Evolutionary conservation across 2,888 invertebrate species (phyloP), one percentile per base, ranked within the genome.

Genomic region (Camptogramma bilineatum): DNA sequence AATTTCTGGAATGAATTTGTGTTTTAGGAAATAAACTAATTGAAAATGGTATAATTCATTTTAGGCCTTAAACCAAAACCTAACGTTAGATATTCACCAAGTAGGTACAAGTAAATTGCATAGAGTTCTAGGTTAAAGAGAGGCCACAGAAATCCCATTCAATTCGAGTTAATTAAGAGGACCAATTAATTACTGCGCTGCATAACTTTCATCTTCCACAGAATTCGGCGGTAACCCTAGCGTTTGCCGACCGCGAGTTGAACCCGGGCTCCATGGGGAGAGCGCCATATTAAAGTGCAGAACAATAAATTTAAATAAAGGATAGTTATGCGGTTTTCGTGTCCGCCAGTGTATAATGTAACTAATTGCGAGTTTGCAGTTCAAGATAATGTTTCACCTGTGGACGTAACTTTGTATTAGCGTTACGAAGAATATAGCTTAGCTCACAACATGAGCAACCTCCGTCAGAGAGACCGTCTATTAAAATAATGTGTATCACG

Each of bases 261-360:
- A 83, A 44, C 79, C 83, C 82, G 75, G n/a, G 79, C 79, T 76
- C 87, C 84, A 73, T 67, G 70, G 75, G 81, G 77, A 80, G 76
- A 77, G 78, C 73, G 78, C 79, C 79, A 79, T 79, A 87, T 86
- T 88, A 89, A 89, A 89, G 87, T 84, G 84, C 79, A 80, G 76
- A 74, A 87, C 85, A 82, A 88, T 91, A 92, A 91, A 91, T 91
- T 90, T 89, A 80, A 91, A 91, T 91, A 91, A 90, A 86, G 83
- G 82, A 87, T 90, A 88, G 90, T 90, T 90, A 87, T 88, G 88
- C 84, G 84, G 85, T 87, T 87, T 81, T 79, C 86, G 83, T 87
- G 89, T 87, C 83, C 82, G 81, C 82, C 77, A 75, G 74, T 80
- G 84, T 86, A 79, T 83, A 85, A 83, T 83, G 79, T 83, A 86